Percentiles rank a stretch among this genome's conserved stretches.
Conservation (phyloP, 2,888 invertebrate species). For the Cheiracanthium punctorium region DNA sequence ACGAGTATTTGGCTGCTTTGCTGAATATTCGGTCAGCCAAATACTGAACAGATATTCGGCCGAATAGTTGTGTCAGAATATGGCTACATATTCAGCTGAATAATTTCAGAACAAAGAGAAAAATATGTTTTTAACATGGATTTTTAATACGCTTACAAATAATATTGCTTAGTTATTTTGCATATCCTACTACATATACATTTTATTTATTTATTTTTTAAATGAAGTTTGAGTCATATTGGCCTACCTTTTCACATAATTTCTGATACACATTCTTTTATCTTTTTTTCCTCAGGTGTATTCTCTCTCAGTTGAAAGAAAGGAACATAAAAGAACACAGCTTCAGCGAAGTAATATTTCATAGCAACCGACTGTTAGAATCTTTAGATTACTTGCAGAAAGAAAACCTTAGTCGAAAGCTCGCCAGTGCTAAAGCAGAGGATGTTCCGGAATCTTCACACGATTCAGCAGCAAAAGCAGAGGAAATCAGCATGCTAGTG, state of each 20-base stretch:
- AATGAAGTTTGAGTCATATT: not conserved
- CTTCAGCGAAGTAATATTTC: constrained; percentile 41
- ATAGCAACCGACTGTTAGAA: constrained; percentile 54
- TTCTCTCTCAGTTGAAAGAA: constrained; percentile 25
- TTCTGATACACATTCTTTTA: too few species aligned
- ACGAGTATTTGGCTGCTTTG: too few species aligned
- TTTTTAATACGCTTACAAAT: too few species aligned
- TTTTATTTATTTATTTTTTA: not conserved
- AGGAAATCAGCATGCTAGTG: constrained; percentile 11
- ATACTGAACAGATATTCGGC: too few species aligned
- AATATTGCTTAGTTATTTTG: too few species aligned
- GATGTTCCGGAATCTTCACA: not conserved
- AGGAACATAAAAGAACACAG: constrained; percentile 45
- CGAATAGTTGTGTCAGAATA: too few species aligned
- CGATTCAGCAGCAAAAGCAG: not conserved
- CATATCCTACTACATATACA: too few species aligned
- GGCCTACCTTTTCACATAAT: too few species aligned
- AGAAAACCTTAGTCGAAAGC: constrained; percentile 16
- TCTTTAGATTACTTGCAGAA: constrained; percentile 54
- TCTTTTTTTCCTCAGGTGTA: constrained; percentile 13
- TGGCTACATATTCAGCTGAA: too few species aligned
- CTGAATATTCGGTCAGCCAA: too few species aligned
- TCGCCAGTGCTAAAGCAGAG: not conserved
- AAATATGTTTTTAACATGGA: too few species aligned
- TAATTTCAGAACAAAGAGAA: too few species aligned